Conservation (phyloP, 2,797 vertebrate species). For the Melanotaenia boesemani region DNA sequence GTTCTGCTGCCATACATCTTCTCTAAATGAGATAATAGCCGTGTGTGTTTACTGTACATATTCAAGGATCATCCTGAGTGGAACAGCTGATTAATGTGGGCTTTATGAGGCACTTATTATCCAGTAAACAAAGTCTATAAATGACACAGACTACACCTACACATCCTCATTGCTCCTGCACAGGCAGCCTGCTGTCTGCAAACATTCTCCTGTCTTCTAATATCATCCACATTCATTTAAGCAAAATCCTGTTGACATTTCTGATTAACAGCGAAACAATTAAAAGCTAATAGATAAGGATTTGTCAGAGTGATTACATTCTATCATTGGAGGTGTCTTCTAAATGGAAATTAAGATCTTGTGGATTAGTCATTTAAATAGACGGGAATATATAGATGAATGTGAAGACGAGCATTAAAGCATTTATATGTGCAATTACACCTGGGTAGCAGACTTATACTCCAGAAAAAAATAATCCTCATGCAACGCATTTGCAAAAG, state of each 20-base stretch:
- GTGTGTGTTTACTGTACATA: neutral
- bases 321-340: neutral
- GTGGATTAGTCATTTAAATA: neutral
- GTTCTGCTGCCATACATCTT: neutral
- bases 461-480: neutral
- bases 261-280: slow-evolving; percentile 4
- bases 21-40: neutral
- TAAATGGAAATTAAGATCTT: slow-evolving; percentile 3
- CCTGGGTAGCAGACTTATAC: neutral
- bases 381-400: neutral
- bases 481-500: no score
- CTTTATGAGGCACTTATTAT: neutral
- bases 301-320: neutral
- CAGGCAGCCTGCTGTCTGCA: slow-evolving; percentile 5
- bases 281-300: slow-evolving; percentile 9
- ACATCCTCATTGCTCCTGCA: slow-evolving; percentile 26
- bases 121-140: slow-evolving; percentile 27
- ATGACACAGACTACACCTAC: slow-evolving; percentile 3
- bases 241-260: slow-evolving; percentile 12
- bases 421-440: neutral
- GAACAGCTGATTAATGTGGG: slow-evolving; percentile 13
- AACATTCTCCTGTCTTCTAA: neutral
- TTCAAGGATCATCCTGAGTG: neutral
- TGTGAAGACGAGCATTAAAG: no score
- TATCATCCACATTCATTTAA: neutral